These are phyloP conservation scores for Tetrao urogallus DNA, from an alignment of 2,113 vertebrate species.

Conservation along the genomic window DNA sequence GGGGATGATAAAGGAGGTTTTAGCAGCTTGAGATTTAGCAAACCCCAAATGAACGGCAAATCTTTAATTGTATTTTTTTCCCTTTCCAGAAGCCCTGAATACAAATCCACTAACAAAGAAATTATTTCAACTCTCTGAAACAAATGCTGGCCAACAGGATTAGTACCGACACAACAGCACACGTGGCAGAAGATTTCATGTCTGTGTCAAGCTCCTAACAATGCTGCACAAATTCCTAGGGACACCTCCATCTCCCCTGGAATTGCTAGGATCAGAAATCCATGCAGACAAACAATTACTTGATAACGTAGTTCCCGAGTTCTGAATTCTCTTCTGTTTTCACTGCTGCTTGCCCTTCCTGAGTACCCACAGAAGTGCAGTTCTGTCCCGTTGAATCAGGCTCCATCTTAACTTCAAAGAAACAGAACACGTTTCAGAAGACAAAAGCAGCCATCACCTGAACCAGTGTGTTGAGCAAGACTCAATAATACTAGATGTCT, in stretches of 20 bases:
- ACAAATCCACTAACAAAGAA: not conserved
- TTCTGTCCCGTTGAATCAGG: constrained; percentile 80
- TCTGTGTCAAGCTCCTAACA: not conserved
- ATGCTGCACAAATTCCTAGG: not conserved
- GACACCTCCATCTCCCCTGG: not conserved
- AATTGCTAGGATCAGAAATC: not conserved
- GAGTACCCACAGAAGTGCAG: constrained; percentile 67
- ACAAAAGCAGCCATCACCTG: not conserved
- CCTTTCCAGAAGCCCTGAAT: not conserved
- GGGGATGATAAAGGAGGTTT: not conserved
- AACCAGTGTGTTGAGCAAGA: not conserved
- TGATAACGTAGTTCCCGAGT: constrained; percentile 85
- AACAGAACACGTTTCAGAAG: constrained; percentile 57
- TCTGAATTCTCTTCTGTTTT: constrained; percentile 92
- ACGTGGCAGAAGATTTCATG: not conserved
- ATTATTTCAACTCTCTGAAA: not conserved
- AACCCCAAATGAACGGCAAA: not conserved
- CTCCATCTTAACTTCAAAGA: constrained; percentile 92
- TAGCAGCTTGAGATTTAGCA: constrained; percentile 1
- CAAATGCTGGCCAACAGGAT: not conserved
- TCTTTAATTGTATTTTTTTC: not conserved
- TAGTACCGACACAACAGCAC: not conserved
- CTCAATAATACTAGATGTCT: not conserved
- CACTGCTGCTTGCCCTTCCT: constrained; percentile 80
- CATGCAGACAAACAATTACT: constrained; percentile 81